Conservation (phyloP, 1,140 invertebrate species). For the Achroia grisella region DNA sequence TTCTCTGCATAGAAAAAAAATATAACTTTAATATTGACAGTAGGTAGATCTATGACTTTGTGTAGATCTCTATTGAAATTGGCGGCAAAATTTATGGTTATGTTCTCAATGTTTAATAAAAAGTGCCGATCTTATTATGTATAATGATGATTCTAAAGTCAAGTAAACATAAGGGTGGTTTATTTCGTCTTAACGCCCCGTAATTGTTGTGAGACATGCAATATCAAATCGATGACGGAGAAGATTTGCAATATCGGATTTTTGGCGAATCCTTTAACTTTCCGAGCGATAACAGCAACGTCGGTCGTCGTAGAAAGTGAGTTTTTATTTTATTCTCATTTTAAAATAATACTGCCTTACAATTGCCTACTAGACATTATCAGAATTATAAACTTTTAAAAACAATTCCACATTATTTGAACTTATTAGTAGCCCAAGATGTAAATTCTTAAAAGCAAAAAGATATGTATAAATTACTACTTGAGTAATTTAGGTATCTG, state of each 20-base stretch:
- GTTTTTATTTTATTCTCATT: constrained; percentile 34
- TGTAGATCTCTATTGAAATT: constrained; percentile 14
- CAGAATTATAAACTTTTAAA: no score
- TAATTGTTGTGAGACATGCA: constrained; percentile 64
- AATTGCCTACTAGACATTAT: no score
- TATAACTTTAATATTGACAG: constrained; percentile 18
- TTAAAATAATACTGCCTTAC: background rate
- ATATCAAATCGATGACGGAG: constrained; percentile 68
- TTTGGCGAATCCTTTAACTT: constrained; percentile 66
- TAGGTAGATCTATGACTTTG: background rate
- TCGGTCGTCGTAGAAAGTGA: constrained; percentile 52
- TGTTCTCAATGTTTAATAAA: constrained; percentile 6
- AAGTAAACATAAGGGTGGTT: constrained; percentile 57
- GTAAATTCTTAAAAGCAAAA: no score
- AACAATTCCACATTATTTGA: no score
- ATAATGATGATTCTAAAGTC: constrained; percentile 48
- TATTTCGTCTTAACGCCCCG: constrained; percentile 38
- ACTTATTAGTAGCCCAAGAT: no score
- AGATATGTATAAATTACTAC: no score
- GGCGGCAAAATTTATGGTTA: constrained; percentile 14
- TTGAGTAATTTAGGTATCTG: no score
- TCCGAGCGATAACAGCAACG: constrained; percentile 28
- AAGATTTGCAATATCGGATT: constrained; percentile 68
- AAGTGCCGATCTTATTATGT: constrained; percentile 21
- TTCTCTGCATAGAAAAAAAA: constrained; percentile 11